Percentiles rank a stretch among this genome's conserved stretches.
phyloP scores from a whole-genome alignment of 2,797 vertebrate genomes.

The Myotis daubentonii region DNA sequence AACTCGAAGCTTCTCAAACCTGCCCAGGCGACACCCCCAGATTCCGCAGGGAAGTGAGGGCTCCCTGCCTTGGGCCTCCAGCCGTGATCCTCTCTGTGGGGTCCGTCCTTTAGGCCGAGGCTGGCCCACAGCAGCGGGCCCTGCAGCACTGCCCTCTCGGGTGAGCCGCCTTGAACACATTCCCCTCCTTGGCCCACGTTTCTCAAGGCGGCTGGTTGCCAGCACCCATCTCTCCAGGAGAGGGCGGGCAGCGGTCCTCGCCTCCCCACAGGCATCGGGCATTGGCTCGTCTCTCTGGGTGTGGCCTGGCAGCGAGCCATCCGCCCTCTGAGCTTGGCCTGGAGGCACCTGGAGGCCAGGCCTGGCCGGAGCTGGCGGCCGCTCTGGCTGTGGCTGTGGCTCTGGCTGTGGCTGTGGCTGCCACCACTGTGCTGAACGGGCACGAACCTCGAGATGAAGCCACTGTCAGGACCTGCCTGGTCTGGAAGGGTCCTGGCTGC shows the following conservation, averaged over 20 bases:
- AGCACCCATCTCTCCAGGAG: background rate
- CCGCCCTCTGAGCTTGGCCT: background rate
- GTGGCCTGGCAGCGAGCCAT: background rate
- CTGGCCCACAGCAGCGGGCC: too few species aligned
- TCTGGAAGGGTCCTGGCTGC: slow-evolving; percentile 63
- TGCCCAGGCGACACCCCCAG: too few species aligned
- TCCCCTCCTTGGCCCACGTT: background rate
- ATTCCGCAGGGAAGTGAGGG: too few species aligned
- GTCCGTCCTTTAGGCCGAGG: too few species aligned
- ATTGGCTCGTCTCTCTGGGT: background rate
- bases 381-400: background rate
- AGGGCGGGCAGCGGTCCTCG: background rate
- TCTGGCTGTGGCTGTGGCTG: background rate
- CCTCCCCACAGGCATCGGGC: background rate
- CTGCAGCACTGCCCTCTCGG: too few species aligned
- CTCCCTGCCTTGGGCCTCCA: too few species aligned
- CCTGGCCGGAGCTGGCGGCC: background rate
- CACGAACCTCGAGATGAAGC: background rate
- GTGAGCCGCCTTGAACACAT: too few species aligned
- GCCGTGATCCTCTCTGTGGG: too few species aligned
- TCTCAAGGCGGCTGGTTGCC: background rate
- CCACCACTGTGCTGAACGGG: background rate
- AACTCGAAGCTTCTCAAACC: too few species aligned
- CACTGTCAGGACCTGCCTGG: slow-evolving; percentile 46
- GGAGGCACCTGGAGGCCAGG: background rate